Evolutionary conservation across 2,113 vertebrate genomes (phyloP).

Genomic region (Bos taurus): ARS-UCD2.0 NC_037349.1:21547501-21548000

Average conservation of each 20-base stretch:
- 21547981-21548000: background rate
- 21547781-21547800: background rate
- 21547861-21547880: background rate
- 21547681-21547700: no score
- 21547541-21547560: background rate
- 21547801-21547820: background rate
- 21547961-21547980: background rate
- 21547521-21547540: background rate
- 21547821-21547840: background rate
- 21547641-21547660: background rate
- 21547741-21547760: background rate
- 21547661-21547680: fast-evolving
- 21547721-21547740: fast-evolving
- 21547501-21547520: background rate
- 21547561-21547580: background rate
- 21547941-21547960: background rate
- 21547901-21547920: background rate
- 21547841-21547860: background rate
- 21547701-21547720: background rate
- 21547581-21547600: fast-evolving
- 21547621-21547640: fast-evolving
- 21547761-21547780: background rate
- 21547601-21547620: fast-evolving
- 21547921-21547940: background rate
- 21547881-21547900: background rate